These are phyloP conservation scores for human (Homo sapiens) DNA, from an alignment of 2,113 vertebrate species.

Conservation along the genomic window GRCh38 chr4:128660501-128661000, in stretches of 20 bases:
- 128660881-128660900: not conserved
- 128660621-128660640: slow-evolving; percentile 21
- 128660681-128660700: not conserved
- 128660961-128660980: not conserved
- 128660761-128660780: not conserved
- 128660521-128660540: slow-evolving; percentile 73
- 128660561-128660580: slow-evolving; percentile 67
- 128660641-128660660: not conserved
- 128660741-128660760: not conserved
- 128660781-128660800: not conserved
- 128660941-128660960: not conserved
- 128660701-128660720: not conserved
- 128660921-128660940: not conserved
- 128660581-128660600: slow-evolving; percentile 68
- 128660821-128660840: not conserved
- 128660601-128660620: not conserved
- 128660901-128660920: not conserved
- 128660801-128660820: not conserved
- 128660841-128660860: not conserved
- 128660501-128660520: slow-evolving; percentile 76
- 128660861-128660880: not conserved
- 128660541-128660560: slow-evolving; percentile 71
- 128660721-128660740: not conserved
- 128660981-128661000: not conserved
- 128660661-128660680: not conserved